Base-by-base conservation (phyloP, 2,797 vertebrate genomes). In the Danio tinwini region DNA sequence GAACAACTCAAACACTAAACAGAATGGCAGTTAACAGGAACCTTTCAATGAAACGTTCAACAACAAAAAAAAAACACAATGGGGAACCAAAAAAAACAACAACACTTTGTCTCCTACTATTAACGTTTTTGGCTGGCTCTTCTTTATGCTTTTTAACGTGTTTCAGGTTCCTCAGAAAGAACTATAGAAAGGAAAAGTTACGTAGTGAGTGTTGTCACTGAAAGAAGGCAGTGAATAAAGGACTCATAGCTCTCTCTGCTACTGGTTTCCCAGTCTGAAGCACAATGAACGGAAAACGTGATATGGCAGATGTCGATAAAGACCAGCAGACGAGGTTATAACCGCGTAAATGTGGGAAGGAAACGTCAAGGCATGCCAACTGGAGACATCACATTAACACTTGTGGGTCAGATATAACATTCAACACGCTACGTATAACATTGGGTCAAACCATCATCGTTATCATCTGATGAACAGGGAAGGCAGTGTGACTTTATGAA, bases 31-130 rank as follows among this genome's bases (percentile, higher is more conserved):
- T 70, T 78, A 65, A 86, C 5, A 45, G 68, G 64, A 81, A 86
- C 47, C 45, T 89, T 87, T 86, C 19, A 73, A 76, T 81, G 84
- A 91, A 88, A 84, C 84, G 42, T 67, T 29, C 29, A 75, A 61
- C 77, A 86, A 87, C 83, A 87, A 88, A 88, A 88, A 87, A 88
- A 88, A 88, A 65, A 87, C 65, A 87, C 64, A 75, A 82, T 56
- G 76, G 74, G 53, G 67, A 5, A 29, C 29, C 29, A 29, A 29
- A 82, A 81, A 78, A 75, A 78, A 83, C 87, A 70, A 19, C 78
- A 84, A 82, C 56, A 67, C 84, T 67, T 85, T 77, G 80, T 81
- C 84, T 84, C 74, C 80, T 29, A n/a, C n/a, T 81, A 81, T 78
- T 80, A 79, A 84, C 56, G 70, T 73, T 76, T 85, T 85, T 81